Evolutionary conservation across 1,140 invertebrate species (phyloP).

Genomic region (Listronotus bonariensis): DNA sequence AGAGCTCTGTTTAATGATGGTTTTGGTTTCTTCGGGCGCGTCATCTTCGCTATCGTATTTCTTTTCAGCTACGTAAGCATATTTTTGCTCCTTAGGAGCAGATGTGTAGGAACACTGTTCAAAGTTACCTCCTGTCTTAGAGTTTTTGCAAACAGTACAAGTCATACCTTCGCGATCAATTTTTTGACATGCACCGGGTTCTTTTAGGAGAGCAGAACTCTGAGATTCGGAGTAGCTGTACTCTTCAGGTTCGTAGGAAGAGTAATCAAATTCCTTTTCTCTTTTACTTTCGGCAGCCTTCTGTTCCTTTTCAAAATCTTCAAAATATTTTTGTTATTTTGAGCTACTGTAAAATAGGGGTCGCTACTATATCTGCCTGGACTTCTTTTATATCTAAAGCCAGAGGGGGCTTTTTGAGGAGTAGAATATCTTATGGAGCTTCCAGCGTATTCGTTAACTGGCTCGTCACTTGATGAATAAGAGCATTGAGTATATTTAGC

Average conservation of each 20-base stretch:
- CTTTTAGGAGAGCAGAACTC: conserved; percentile 59
- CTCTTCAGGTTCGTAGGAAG: conserved; percentile 39
- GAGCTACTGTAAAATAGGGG: conserved; percentile 48
- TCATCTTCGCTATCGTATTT: conserved; percentile 63
- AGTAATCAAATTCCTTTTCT: conserved; percentile 42
- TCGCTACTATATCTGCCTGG: conserved; percentile 40
- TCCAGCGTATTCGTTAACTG: conserved; percentile 51
- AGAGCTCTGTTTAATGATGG: conserved; percentile 4
- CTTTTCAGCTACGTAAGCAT: conserved; percentile 66
- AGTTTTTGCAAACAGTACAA: conserved; percentile 70
- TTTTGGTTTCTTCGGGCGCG: conserved; percentile 52
- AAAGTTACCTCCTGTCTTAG: conserved; percentile 69
- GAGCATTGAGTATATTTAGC: conserved; percentile 60
- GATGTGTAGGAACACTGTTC: conserved; percentile 73
- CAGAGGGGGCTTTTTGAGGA: conserved; percentile 30
- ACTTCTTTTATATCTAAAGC: conserved; percentile 46
- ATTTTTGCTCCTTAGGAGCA: conserved; percentile 70
- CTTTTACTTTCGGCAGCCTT: conserved; percentile 42
- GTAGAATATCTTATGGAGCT: conserved; percentile 47
- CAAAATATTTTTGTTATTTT: conserved; percentile 41
- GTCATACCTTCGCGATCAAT: conserved; percentile 65
- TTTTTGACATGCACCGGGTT: conserved; percentile 66
- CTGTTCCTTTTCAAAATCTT: conserved; percentile 41
- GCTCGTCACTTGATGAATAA: conserved; percentile 51
- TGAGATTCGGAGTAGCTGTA: conserved; percentile 60